Evolutionary conservation across 2,797 vertebrate genomes (phyloP).

Genomic region (Etheostoma nigrum): DNA sequence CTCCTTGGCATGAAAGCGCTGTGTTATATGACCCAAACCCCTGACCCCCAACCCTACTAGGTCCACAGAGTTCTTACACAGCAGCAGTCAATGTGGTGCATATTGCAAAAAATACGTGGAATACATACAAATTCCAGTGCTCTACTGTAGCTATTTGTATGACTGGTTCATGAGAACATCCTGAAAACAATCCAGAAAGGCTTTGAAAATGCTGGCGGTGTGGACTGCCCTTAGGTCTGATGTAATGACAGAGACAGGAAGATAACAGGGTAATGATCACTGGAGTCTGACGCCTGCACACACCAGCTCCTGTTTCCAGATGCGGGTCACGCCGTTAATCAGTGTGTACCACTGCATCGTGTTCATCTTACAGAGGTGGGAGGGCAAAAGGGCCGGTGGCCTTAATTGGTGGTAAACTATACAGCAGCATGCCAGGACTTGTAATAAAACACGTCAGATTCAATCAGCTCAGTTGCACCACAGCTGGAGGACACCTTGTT

Average conservation of each 20-base stretch:
- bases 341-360: background rate
- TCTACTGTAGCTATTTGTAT: no score
- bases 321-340: slow-evolving; percentile 13
- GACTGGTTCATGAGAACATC: no score
- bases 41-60: no score
- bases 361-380: slow-evolving; percentile 10
- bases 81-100: no score
- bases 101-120: no score
- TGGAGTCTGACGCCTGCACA: background rate
- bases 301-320: slow-evolving; percentile 3
- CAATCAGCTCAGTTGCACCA: slow-evolving; percentile 59
- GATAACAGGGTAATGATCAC: background rate
- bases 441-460: slow-evolving; percentile 68
- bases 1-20: no score
- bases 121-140: no score
- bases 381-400: slow-evolving; percentile 8
- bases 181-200: background rate
- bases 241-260: background rate
- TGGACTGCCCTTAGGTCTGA: background rate
- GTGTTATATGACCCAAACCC: no score
- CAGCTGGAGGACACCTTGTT: slow-evolving; percentile 58
- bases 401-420: slow-evolving; percentile 43
- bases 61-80: no score
- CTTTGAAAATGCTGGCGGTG: background rate
- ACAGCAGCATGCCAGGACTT: slow-evolving; percentile 34